phyloP scores from a whole-genome alignment of 37 sponge, comb jelly and placozoan genomes.

The Bolinopsis microptera region DNA sequence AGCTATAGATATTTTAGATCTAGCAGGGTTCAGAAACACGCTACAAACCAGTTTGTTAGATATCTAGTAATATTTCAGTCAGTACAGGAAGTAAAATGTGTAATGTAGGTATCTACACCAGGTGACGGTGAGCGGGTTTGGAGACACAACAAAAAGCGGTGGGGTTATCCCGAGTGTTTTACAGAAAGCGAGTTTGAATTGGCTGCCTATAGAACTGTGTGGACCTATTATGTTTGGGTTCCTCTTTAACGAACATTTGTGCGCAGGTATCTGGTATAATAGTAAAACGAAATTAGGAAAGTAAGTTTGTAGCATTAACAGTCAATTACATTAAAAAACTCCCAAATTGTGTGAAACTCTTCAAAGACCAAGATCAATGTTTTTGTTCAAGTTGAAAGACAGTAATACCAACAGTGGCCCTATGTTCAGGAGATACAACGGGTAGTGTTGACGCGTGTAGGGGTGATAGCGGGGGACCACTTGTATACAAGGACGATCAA shows the following conservation, averaged over 20 bases:
- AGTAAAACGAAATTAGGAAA: too few relatives aligned
- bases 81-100: too few relatives aligned
- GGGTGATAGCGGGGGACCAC: constrained; percentile 21
- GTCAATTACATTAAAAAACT: too few relatives aligned
- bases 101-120: too few relatives aligned
- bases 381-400: too few relatives aligned
- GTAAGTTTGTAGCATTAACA: too few relatives aligned
- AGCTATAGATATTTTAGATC: too few relatives aligned
- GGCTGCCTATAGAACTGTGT: neutral
- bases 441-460: neutral
- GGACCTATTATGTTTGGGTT: neutral
- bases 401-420: neutral
- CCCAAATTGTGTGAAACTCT: too few relatives aligned
- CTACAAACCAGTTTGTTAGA: too few relatives aligned
- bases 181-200: constrained; percentile 6
- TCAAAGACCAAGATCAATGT: too few relatives aligned
- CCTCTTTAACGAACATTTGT: neutral
- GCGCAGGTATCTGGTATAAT: neutral
- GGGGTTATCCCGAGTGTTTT: neutral
- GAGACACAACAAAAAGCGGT: neutral
- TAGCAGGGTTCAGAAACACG: too few relatives aligned
- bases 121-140: neutral
- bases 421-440: neutral
- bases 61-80: too few relatives aligned
- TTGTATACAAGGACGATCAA: neutral